Evolutionary conservation across 1,140 invertebrate genomes (phyloP), one percentile per base, ranked within the genome.

Genomic region (Streblospio benedicti): DNA sequence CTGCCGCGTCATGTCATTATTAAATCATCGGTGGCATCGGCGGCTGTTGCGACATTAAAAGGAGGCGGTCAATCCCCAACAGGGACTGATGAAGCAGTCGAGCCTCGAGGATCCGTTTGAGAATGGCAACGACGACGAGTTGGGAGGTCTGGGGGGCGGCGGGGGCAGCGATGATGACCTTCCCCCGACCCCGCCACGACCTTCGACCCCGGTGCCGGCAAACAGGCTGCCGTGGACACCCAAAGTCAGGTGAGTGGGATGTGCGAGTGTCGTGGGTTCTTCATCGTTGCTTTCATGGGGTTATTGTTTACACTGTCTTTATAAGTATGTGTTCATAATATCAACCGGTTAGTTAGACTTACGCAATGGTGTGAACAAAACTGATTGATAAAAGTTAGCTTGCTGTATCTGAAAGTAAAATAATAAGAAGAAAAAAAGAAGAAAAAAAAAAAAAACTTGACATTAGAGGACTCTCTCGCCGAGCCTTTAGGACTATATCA

Each of bases 1-100:
- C n/a, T n/a, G n/a, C n/a, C n/a, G n/a, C n/a, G n/a, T n/a, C n/a
- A n/a, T n/a, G n/a, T n/a, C n/a, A n/a, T n/a, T n/a, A n/a, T n/a
- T n/a, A n/a, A n/a, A n/a, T n/a, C n/a, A n/a, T n/a, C n/a, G n/a
- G n/a, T n/a, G n/a, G n/a, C n/a, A n/a, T n/a, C n/a, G n/a, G n/a
- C n/a, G n/a, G n/a, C n/a, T n/a, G n/a, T n/a, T n/a, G n/a, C n/a
- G n/a, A n/a, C n/a, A n/a, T n/a, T n/a, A n/a, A n/a, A n/a, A n/a
- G n/a, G 52, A 18, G 38, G 51, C 63, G 56, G 45, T 56, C 63
- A 54, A 59, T 47, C 58, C 57, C 64, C 57, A 53, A 61, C 81
- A 90, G 82, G 86, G 84, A 71, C 84, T 94, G 66, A 88, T 90
- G 74, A 97, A 97, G 76, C 93, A 97, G 83, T 91, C 87, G 65